Evolutionary conservation across 2,888 invertebrate species (phyloP).

Genomic region (Folsomia candida): DNA sequence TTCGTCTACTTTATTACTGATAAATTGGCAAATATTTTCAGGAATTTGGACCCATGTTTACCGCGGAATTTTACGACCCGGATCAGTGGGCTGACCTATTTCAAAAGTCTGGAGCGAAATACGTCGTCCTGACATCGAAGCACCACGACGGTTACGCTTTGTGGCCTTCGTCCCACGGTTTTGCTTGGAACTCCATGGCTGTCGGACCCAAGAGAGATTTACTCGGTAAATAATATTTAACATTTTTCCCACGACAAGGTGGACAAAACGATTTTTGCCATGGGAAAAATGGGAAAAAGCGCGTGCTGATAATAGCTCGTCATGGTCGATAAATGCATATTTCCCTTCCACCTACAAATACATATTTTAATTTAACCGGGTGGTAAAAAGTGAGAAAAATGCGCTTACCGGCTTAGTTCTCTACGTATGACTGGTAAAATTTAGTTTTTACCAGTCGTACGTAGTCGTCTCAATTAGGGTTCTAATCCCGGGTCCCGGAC

Average conservation of each 20-base stretch:
- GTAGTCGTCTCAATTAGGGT: too few relatives aligned
- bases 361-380: too few relatives aligned
- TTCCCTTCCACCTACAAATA: too few relatives aligned
- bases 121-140: conserved; percentile 79
- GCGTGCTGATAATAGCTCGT: too few relatives aligned
- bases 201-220: conserved; percentile 75
- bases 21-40: neutral
- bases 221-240: conserved; percentile 15
- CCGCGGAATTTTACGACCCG: conserved; percentile 83
- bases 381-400: too few relatives aligned
- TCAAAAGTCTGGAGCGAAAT: conserved; percentile 77
- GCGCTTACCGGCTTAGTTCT: too few relatives aligned
- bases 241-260: neutral
- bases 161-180: conserved; percentile 78
- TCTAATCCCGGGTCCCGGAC: too few relatives aligned
- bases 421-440: too few relatives aligned
- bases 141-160: conserved; percentile 84
- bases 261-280: neutral
- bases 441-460: too few relatives aligned
- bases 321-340: too few relatives aligned
- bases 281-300: too few relatives aligned
- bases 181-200: conserved; percentile 79
- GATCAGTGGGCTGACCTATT: conserved; percentile 80
- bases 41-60: conserved; percentile 81
- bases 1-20: neutral